Conservation (phyloP, 2,113 vertebrate genomes). For the Syngnathus typhle region DNA sequence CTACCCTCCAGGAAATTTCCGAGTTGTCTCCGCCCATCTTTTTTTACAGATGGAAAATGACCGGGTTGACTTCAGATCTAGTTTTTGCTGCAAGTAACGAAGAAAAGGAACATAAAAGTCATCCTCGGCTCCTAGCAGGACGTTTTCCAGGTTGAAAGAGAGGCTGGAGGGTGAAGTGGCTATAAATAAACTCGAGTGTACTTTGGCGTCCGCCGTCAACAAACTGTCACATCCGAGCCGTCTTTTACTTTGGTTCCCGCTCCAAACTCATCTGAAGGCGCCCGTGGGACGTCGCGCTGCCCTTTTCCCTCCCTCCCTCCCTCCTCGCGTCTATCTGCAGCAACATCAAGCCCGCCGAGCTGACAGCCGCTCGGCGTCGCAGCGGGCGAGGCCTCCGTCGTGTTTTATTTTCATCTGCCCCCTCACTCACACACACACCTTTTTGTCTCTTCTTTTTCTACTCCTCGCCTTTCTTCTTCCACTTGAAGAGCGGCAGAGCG, state of each 20-base stretch:
- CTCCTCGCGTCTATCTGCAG: constrained; percentile 27
- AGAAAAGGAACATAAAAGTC: not conserved
- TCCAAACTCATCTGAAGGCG: constrained; percentile 41
- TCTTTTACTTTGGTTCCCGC: constrained; percentile 21
- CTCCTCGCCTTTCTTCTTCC: constrained; percentile 41
- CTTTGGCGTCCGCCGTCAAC: constrained; percentile 1
- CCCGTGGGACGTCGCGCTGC: constrained; percentile 32
- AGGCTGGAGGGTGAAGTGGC: not conserved
- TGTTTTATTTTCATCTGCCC: constrained; percentile 18
- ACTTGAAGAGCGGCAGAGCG: constrained; percentile 50
- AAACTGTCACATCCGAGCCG: constrained; percentile 35
- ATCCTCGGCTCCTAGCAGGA: not conserved
- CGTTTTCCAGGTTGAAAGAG: not conserved
- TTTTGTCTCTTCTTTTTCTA: constrained; percentile 30
- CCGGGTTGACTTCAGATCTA: no score
- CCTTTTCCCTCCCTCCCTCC: constrained; percentile 35
- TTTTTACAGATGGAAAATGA: no score
- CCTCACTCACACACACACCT: constrained; percentile 48
- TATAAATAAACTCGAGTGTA: constrained; percentile 8
- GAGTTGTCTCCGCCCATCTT: no score
- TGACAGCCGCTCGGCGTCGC: constrained; percentile 52
- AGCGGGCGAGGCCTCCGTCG: constrained; percentile 34
- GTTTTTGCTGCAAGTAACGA: not conserved
- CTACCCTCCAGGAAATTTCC: no score
- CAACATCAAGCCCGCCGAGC: constrained; percentile 44